Evolutionary conservation across 2,888 invertebrate genomes (phyloP).

Genomic region (Enchytraeus crypticus): DNA sequence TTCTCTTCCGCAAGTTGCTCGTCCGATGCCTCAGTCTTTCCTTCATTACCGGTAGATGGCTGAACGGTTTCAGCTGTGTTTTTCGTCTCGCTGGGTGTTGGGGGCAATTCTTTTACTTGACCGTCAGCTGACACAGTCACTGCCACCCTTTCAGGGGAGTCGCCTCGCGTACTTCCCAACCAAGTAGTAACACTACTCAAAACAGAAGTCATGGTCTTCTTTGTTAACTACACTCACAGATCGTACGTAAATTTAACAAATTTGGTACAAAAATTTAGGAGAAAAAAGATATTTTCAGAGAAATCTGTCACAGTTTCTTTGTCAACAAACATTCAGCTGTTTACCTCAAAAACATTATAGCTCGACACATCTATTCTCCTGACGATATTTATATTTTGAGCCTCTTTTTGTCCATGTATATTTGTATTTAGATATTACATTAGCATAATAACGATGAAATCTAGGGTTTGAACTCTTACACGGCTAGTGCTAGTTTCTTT

Average conservation of each 20-base stretch:
- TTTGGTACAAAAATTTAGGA: not conserved
- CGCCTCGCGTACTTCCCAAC: constrained; percentile 8
- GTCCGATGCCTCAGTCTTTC: not conserved
- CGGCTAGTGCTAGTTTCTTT: too few relatives aligned
- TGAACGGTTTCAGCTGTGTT: not conserved
- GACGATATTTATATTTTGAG: too few relatives aligned
- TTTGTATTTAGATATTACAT: too few relatives aligned
- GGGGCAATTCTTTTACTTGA: not conserved
- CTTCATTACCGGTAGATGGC: constrained; percentile 11
- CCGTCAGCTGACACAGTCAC: not conserved
- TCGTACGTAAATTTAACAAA: not conserved
- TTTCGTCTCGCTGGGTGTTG: not conserved
- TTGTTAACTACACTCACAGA: not conserved
- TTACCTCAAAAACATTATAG: too few relatives aligned
- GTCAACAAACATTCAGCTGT: too few relatives aligned
- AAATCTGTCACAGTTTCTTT: too few relatives aligned
- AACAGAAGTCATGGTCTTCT: constrained; percentile 7
- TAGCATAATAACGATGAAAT: too few relatives aligned
- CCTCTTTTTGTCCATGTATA: too few relatives aligned
- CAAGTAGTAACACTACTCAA: constrained; percentile 12
- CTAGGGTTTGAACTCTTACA: too few relatives aligned
- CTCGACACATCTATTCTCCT: too few relatives aligned
- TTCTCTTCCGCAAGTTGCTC: constrained; percentile 1
- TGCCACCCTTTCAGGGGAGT: not conserved
- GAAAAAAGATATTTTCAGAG: not conserved